Conservation (phyloP, 2,797 vertebrate genomes). For the Hozukius guyotensis region DNA sequence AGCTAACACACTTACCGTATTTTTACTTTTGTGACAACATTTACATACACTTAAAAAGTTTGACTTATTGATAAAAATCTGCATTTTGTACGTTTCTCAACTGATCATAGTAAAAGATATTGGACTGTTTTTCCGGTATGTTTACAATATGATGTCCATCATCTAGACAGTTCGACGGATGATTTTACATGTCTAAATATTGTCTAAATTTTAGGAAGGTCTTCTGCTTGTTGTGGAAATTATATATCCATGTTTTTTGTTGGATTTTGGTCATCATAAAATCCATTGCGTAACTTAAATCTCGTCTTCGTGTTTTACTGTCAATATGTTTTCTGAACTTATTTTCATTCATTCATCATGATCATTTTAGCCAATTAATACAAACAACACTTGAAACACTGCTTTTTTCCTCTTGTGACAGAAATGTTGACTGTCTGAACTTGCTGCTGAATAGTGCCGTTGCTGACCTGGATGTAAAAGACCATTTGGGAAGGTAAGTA, state of each 20-base stretch:
- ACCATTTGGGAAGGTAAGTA: conserved; percentile 91
- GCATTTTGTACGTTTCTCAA: neutral
- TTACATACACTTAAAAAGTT: neutral
- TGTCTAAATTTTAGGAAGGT: neutral
- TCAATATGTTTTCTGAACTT: neutral
- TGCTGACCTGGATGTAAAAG: conserved; percentile 90
- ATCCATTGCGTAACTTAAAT: neutral
- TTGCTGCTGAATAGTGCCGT: conserved; percentile 91
- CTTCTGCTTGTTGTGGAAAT: neutral
- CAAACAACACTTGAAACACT: neutral
- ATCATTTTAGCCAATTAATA: neutral
- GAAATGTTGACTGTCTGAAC: conserved; percentile 96
- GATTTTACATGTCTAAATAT: neutral
- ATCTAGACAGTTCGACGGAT: neutral
- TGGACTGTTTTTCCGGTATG: neutral
- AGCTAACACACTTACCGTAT: neutral
- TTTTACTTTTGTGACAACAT: neutral
- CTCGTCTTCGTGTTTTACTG: neutral
- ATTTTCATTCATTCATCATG: too few relatives aligned
- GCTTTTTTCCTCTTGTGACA: conserved; percentile 57
- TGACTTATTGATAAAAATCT: neutral
- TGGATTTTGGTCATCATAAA: neutral
- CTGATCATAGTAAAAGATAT: neutral
- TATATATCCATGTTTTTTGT: neutral
- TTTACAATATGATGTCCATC: neutral